Base-by-base conservation (phyloP, 2,113 vertebrate species). In the Notarius lentiginosus region DNA sequence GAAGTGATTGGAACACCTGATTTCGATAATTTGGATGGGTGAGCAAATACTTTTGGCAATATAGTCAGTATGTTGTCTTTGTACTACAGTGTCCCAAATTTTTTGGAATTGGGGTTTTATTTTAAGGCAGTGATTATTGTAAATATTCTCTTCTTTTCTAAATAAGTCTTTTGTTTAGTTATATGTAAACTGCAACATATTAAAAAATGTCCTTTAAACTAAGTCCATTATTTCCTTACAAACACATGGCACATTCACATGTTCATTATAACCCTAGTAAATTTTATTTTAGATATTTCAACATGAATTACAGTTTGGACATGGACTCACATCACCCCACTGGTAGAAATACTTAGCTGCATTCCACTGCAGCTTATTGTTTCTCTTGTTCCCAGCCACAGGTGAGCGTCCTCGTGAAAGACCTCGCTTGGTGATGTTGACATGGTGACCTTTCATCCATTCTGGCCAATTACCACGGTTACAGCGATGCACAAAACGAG, bases 371-470 rank as follows among this genome's bases (percentile, higher is more conserved):
- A 99, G 95, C 84, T 99, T 99, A 93, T 99, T 98, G 94, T 99
- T 99, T 80, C 98, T 94, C 89, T 99, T 99, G 94, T 99, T 99
- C 84, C 98, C 98, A 88, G 97, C 97, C 0, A 98, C 92, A 0
- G 98, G 98, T 0, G 98, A 99, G 0, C 98, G 95, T 0, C 98
- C 98, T 5, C 98, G 94, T 79, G 98, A 99, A 22, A 99, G 93
- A 1, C 98, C 98, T 66, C 97, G 96, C 92, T 99, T 99, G 27
- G 98, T 98, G 77, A 99, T 98, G 84, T 98, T 99, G 1, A 99
- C 98, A 0, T 99, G 98, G 89, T 99, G 98, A 65, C 98, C 98
- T 89, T 99, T 99, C 98, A 99, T 99, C 98, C 98, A 99, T 92
- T 99, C 98, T 0, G 98, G 98, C 98, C 98, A 99, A 93, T 98